These are phyloP conservation scores for Stegodyphus dumicola DNA, from an alignment of 1,140 invertebrate species.

Conservation along the genomic window DNA sequence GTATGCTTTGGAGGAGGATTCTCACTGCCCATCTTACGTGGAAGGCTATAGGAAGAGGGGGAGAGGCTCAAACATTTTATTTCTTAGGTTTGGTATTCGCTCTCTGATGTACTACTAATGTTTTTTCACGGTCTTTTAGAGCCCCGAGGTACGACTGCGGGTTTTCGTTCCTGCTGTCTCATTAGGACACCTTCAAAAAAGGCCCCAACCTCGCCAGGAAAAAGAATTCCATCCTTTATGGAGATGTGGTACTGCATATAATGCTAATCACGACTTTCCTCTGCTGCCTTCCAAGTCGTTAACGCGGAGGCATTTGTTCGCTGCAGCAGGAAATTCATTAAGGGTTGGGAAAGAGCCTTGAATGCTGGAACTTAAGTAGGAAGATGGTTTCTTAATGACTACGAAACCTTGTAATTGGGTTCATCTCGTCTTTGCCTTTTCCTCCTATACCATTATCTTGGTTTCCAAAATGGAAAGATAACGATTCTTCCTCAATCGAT, in stretches of 20 bases:
- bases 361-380: neutral
- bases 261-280: neutral
- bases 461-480: neutral
- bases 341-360: neutral
- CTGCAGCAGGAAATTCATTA: neutral
- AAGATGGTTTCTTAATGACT: slow-evolving; percentile 2
- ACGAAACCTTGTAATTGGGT: neutral
- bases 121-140: no score
- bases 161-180: no score
- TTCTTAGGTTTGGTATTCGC: no score
- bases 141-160: no score
- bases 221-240: neutral
- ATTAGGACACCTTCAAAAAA: no score
- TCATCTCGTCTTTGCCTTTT: neutral
- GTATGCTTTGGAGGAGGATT: no score
- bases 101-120: no score
- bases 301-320: neutral
- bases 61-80: no score
- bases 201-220: no score
- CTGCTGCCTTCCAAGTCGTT: neutral
- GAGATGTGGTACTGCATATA: neutral
- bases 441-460: neutral
- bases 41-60: no score
- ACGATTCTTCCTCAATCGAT: neutral
- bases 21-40: no score